Percentiles rank a stretch among this genome's conserved stretches.
phyloP scores from a whole-genome alignment of 1,140 invertebrate species.

The Cyphomyrmex costatus region DNA sequence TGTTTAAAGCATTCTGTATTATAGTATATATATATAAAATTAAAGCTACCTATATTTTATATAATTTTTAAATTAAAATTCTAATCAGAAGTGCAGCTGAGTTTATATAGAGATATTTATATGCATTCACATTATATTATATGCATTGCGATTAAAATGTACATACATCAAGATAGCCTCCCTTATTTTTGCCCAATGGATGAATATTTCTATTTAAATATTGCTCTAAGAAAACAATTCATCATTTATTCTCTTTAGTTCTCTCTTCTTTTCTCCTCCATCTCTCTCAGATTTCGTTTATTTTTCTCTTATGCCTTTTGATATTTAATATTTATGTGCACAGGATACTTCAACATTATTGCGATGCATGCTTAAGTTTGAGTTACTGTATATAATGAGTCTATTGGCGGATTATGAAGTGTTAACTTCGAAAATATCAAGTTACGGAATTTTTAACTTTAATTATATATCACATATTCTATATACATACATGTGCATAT shows the following conservation, averaged over 20 bases:
- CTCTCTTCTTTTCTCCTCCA: no score
- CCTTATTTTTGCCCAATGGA: background rate
- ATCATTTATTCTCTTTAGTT: background rate
- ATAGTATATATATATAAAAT: background rate
- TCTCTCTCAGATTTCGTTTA: background rate
- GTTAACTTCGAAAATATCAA: no score
- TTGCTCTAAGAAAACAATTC: background rate
- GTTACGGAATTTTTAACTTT: no score
- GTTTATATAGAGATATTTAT: constrained; percentile 33
- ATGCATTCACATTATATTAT: constrained; percentile 24
- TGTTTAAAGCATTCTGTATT: constrained; percentile 27
- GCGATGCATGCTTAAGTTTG: background rate
- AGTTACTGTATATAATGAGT: background rate
- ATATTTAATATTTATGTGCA: background rate
- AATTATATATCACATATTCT: background rate
- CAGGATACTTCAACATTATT: background rate
- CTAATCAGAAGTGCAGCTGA: constrained; percentile 36
- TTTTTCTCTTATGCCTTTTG: background rate
- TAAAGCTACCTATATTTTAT: no score
- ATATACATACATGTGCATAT: background rate
- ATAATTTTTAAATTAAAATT: constrained; percentile 36
- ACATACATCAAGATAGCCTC: background rate
- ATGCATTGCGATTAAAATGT: constrained; percentile 30
- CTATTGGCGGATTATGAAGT: background rate
- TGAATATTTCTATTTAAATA: constrained; percentile 34